phyloP scores from a whole-genome alignment of 2,797 vertebrate species.

The Platyrinchus mystaceus region DNA sequence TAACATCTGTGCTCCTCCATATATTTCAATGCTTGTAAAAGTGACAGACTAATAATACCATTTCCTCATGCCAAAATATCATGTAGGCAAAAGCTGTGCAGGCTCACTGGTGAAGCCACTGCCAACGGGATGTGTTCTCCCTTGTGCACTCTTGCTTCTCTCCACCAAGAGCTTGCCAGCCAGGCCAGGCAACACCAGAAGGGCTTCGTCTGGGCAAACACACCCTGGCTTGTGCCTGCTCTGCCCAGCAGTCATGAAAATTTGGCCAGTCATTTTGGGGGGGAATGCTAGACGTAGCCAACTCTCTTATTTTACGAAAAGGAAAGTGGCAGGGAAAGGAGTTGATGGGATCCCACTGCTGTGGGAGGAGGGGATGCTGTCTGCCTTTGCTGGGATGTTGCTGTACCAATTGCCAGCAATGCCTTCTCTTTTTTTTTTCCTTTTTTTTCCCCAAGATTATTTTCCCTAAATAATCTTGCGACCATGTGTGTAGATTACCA shows the following conservation, averaged over 20 bases:
- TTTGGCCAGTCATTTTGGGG: not conserved
- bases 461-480: not conserved
- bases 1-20: constrained; percentile 13
- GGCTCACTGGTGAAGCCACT: not conserved
- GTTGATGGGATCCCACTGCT: not conserved
- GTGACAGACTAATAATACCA: not conserved
- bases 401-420: not conserved
- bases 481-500: not conserved
- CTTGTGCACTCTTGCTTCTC: accelerated
- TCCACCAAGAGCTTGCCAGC: not conserved
- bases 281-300: not conserved
- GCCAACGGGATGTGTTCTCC: not conserved
- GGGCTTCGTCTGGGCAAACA: not conserved
- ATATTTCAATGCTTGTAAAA: constrained; percentile 6
- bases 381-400: not conserved
- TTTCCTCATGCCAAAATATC: not conserved
- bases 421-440: not conserved
- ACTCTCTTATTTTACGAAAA: not conserved
- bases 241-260: not conserved
- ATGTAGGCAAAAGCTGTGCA: not conserved
- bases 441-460: not conserved
- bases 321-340: not conserved
- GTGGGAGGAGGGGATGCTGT: not conserved
- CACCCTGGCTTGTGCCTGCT: not conserved
- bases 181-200: not conserved